Evolutionary conservation across 1,140 invertebrate genomes (phyloP).

Genomic region (Polypedilum pembai): DNA sequence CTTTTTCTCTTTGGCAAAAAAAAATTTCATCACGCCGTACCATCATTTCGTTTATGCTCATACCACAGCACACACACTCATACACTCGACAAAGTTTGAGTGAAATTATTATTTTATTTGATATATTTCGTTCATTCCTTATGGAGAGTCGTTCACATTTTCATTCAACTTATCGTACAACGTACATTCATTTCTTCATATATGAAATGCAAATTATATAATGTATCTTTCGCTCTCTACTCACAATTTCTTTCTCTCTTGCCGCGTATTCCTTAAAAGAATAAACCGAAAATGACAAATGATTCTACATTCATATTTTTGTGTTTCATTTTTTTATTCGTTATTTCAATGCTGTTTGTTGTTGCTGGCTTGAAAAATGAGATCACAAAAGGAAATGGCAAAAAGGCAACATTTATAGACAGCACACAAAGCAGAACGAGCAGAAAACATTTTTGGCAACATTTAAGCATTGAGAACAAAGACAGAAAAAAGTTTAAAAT

Average conservation of each 20-base stretch:
- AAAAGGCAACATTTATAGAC: background rate
- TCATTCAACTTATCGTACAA: background rate
- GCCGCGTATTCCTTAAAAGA: background rate
- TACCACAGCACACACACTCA: background rate
- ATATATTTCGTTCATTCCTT: background rate
- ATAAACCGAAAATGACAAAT: constrained; percentile 1
- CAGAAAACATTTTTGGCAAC: background rate
- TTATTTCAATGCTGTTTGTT: background rate
- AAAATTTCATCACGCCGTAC: too few species aligned
- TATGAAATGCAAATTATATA: constrained; percentile 19
- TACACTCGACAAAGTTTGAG: background rate
- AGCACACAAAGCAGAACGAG: background rate
- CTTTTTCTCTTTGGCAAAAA: too few species aligned
- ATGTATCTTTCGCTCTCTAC: background rate
- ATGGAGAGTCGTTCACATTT: background rate
- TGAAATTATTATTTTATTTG: constrained; percentile 13
- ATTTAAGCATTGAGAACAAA: background rate
- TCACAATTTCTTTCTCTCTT: background rate
- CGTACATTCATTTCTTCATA: background rate
- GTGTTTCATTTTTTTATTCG: background rate
- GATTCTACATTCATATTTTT: constrained; percentile 12
- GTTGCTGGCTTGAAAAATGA: constrained; percentile 4
- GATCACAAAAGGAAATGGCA: background rate
- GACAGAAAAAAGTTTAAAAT: background rate
- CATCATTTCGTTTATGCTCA: too few species aligned